Base-by-base conservation (phyloP, 2,888 invertebrate species). In the Amphipoea oculea region DNA sequence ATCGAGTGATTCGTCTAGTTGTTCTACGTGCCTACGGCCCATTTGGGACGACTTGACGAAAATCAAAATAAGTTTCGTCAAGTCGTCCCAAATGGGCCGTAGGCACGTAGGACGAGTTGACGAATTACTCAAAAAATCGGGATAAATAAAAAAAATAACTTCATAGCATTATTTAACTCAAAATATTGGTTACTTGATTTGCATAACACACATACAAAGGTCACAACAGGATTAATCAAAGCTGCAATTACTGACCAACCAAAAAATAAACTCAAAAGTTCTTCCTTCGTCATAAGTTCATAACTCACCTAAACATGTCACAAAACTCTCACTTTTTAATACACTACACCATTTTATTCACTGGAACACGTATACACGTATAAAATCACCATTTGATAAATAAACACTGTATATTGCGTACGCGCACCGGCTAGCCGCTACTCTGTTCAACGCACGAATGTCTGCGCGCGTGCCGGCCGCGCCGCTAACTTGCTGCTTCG, bases 311-410 rank as follows among this genome's bases (percentile, higher is more conserved):
- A 70, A 72, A 85, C 85, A 85, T 85, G 66, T 80, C 85, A 77
- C 68, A 67, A 69, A 66, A 80, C 84, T 84, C 74, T 86, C 73
- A 87, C 80, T 85, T 80, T 87, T 76, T 62, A 73, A 69, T 66
- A 54, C 54, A 78, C 63, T 67, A 60, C 72, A 87, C 78, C 85
- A 86, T 85, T 78, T 81, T 84, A 87, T 87, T 54, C 66, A 86
- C 69, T 73, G 36, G 62, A 75, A 78, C 67, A 79, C 70, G 67
- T 67, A 74, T 48, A 71, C 77, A 65, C 65, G 85, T 84, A 86
- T 80, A 85, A 85, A 85, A 85, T 87, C 85, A 86, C 78, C 76
- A 85, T 84, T 86, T 76, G 72, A 81, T 87, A 86, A 84, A 84
- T 85, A 84, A 87, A 87, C 87, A 86, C 76, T 74, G 65, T 73